phyloP scores from a whole-genome alignment of 2,888 invertebrate species.

The Trachelus stipa region DNA sequence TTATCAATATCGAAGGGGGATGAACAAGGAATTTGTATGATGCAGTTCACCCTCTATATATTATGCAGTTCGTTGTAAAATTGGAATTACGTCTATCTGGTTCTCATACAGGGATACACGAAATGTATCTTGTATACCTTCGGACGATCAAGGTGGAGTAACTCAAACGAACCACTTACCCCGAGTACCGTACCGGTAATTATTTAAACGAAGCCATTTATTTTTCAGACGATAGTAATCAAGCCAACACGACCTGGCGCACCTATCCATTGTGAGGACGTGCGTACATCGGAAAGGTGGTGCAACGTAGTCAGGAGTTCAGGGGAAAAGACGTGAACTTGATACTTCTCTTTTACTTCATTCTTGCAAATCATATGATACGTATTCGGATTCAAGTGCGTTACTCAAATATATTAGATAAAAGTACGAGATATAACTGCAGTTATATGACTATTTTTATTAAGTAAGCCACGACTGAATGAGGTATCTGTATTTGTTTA shows the following conservation, averaged over 20 bases:
- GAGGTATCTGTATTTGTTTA: background rate
- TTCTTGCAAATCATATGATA: background rate
- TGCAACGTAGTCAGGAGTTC: conserved; percentile 14
- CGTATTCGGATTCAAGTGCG: background rate
- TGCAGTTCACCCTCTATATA: background rate
- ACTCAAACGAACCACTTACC: conserved; percentile 9
- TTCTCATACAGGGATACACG: background rate
- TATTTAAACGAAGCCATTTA: conserved; percentile 37
- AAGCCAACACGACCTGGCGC: conserved; percentile 29
- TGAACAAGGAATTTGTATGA: background rate
- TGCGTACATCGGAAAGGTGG: conserved; percentile 34
- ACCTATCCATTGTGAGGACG: conserved; percentile 36
- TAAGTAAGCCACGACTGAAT: background rate
- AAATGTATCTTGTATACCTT: background rate
- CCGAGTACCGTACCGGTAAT: conserved; percentile 26
- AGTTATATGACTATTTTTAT: background rate
- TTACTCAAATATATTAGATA: background rate
- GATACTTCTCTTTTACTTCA: background rate
- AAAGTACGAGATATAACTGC: background rate
- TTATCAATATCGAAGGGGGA: background rate
- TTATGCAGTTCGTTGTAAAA: too few relatives aligned
- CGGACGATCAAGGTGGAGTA: background rate
- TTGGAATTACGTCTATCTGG: background rate
- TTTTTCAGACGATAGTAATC: conserved; percentile 38
- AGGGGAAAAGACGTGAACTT: background rate